Conservation (phyloP, 2,888 invertebrate genomes). For the Shargacucullia verbasci region DNA sequence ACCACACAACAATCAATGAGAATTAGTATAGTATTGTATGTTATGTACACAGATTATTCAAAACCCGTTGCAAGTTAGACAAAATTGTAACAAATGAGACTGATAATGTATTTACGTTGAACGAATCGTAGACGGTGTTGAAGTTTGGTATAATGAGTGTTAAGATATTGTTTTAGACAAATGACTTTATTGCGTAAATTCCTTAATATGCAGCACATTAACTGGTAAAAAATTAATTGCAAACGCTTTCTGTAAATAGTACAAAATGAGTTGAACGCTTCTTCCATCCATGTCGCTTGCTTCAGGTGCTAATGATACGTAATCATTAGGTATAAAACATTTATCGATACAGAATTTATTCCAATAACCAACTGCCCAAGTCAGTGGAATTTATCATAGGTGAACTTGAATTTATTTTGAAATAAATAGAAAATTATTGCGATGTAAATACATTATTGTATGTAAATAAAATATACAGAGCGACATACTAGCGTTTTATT, state of each 20-base stretch:
- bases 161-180: slow-evolving; percentile 47
- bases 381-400: slow-evolving; percentile 54
- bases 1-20: slow-evolving; percentile 44
- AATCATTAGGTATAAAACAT: slow-evolving; percentile 46
- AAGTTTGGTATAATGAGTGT: slow-evolving; percentile 60
- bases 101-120: slow-evolving; percentile 80
- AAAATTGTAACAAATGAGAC: slow-evolving; percentile 77
- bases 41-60: slow-evolving; percentile 32
- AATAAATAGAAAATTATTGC: slow-evolving; percentile 70
- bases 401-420: slow-evolving; percentile 55
- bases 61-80: slow-evolving; percentile 61
- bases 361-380: slow-evolving; percentile 59
- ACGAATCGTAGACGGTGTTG: slow-evolving; percentile 59
- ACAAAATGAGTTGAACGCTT: slow-evolving; percentile 69
- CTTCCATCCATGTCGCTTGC: slow-evolving; percentile 77
- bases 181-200: slow-evolving; percentile 37
- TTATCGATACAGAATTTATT: slow-evolving; percentile 48
- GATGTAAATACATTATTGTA: slow-evolving; percentile 79
- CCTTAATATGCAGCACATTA: slow-evolving; percentile 30
- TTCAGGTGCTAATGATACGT: slow-evolving; percentile 71
- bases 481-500: slow-evolving; percentile 49
- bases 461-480: slow-evolving; percentile 81
- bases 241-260: slow-evolving; percentile 62
- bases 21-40: slow-evolving; percentile 25
- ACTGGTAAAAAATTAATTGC: slow-evolving; percentile 10